These are phyloP conservation scores for Uromys caudimaculatus DNA, from an alignment of 2,797 vertebrate genomes.

Conservation along the genomic window DNA sequence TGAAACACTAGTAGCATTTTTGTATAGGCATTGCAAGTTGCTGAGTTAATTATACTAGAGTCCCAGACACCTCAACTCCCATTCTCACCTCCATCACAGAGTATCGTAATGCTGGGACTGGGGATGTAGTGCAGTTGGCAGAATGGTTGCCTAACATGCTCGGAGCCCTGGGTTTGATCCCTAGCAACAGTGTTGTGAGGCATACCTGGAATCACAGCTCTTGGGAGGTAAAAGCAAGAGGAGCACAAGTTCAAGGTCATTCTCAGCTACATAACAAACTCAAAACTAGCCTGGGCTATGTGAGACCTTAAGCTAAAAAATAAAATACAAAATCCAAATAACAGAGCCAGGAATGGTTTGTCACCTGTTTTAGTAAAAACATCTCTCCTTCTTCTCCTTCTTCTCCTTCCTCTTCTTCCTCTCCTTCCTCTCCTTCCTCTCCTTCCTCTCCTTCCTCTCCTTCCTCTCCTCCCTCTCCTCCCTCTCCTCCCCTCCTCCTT, in stretches of 20 bases:
- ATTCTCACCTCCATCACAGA: background rate
- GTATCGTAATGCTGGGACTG: background rate
- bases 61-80: conserved; percentile 7
- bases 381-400: too few species aligned
- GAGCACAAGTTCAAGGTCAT: background rate
- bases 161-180: background rate
- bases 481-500: too few species aligned
- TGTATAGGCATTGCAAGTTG: background rate
- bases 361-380: background rate
- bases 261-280: background rate
- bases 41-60: conserved; percentile 59
- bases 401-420: too few species aligned
- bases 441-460: too few species aligned
- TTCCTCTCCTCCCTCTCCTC: too few species aligned
- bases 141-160: background rate
- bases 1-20: background rate
- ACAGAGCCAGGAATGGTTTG: background rate
- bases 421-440: too few species aligned
- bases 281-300: background rate
- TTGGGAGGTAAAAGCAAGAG: background rate
- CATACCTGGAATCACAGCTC: background rate
- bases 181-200: background rate
- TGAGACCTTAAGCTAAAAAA: background rate
- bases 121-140: background rate
- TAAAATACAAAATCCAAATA: background rate